Base-by-base conservation (phyloP, 2,888 invertebrate species). In the Lampropteryx suffumata region DNA sequence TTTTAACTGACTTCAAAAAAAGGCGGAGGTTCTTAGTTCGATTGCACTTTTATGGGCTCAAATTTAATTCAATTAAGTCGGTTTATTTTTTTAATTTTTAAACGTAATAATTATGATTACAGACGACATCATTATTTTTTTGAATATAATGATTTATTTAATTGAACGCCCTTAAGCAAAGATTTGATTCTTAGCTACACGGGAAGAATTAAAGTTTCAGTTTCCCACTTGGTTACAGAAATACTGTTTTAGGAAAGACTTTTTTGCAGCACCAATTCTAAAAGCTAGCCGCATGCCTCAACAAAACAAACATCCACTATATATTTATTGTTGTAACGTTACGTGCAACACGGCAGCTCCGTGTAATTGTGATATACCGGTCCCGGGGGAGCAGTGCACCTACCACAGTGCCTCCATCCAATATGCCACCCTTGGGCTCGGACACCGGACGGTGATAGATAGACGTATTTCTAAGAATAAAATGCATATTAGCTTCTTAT, bases 351-450 rank as follows among this genome's bases (percentile, higher is more conserved):
- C 76, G 71, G 62, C 74, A 73, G 50, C 64, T 65, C 61, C 56
- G 61, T 62, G 72, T 90, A 89, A 90, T 87, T 81, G 86, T 84
- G 86, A 90, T 80, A 79, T 87, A 90, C 73, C 60, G 82, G 57
- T 64, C 86, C 79, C 78, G 57, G 36, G 85, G 78, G 83, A 50
- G 55, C 49, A 64, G 44, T 61, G 58, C 58, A 55, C 52, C 60
- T 66, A 68, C 68, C 68, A 60, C 50, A 41, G 37, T 39, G 29
- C 41, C 56, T 54, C 33, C 33, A 54, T 54, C 44, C 44, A 48
- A 64, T 64, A 66, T 54, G 58, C 62, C 64, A 67, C 73, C 76
- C 73, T 67, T 61, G 57, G 61, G 62, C 65, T 57, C 60, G 69
- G 57, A 56, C 64, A 40, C 45, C 10, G 48, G 55, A 59, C 50